A percentile compares a stretch with the other conserved stretches of the same genome.
Evolutionary conservation across 2,797 vertebrate species (phyloP).

Genomic region (Chaetodon trifasciatus): DNA sequence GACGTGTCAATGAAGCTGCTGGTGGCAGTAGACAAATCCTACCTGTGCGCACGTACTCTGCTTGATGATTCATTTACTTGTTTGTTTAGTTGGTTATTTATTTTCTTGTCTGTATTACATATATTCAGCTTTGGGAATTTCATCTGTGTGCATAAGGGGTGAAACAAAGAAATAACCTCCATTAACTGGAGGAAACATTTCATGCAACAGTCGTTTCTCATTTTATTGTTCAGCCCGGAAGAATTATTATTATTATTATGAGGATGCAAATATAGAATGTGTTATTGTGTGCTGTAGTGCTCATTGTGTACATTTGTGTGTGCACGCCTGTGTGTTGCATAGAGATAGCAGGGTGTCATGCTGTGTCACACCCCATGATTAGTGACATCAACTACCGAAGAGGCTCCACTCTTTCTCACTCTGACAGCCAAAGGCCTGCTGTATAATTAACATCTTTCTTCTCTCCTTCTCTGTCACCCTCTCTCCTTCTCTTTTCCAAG

Average conservation of each 20-base stretch:
- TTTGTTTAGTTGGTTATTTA: neutral
- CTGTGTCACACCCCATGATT: conserved; percentile 76
- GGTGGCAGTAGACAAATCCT: neutral
- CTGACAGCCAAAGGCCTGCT: conserved; percentile 57
- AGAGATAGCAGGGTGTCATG: conserved; percentile 72
- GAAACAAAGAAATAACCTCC: conserved; percentile 30
- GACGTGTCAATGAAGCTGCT: neutral
- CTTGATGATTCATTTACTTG: conserved; percentile 15
- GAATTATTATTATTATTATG: conserved; percentile 52
- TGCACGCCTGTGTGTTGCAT: conserved; percentile 38
- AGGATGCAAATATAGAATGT: conserved; percentile 65
- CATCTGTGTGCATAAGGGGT: conserved; percentile 10
- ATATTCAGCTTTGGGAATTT: conserved; percentile 16
- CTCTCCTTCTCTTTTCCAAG: conserved; percentile 22
- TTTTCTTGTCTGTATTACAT: neutral
- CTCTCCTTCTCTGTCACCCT: conserved; percentile 24
- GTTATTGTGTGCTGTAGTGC: conserved; percentile 11
- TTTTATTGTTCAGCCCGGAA: conserved; percentile 51
- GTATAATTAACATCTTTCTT: conserved; percentile 71
- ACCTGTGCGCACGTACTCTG: neutral
- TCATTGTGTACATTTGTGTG: conserved; percentile 4
- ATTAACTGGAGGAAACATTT: conserved; percentile 48
- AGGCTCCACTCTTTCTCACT: conserved; percentile 54
- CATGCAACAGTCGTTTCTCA: conserved; percentile 47
- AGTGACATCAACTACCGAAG: conserved; percentile 68